Conservation (phyloP, 2,888 invertebrate species). For the Hyles lineata region DNA sequence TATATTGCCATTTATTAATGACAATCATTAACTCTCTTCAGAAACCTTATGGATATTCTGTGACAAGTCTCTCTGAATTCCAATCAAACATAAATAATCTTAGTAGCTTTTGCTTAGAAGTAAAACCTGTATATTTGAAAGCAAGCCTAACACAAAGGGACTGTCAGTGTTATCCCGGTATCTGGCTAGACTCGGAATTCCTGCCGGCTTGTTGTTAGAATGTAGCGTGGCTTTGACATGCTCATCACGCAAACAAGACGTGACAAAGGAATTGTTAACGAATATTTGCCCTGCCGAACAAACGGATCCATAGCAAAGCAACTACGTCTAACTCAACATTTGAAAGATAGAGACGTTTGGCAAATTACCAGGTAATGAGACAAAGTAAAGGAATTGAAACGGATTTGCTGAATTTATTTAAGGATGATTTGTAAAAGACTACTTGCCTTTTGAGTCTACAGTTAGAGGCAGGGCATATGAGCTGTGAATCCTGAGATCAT, state of each 20-base stretch:
- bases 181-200: conserved; percentile 40
- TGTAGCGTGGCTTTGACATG: conserved; percentile 52
- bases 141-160: conserved; percentile 12
- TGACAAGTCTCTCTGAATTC: neutral
- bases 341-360: neutral
- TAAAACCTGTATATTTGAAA: neutral
- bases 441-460: too few species aligned
- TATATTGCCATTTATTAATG: too few species aligned
- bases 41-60: too few species aligned
- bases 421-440: too few species aligned
- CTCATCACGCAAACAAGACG: conserved; percentile 59
- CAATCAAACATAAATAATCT: neutral
- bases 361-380: neutral
- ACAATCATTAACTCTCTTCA: too few species aligned
- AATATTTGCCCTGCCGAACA: conserved; percentile 60
- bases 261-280: conserved; percentile 77
- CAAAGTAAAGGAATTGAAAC: neutral
- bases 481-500: too few species aligned
- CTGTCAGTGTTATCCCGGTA: neutral
- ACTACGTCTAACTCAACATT: neutral
- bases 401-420: too few species aligned
- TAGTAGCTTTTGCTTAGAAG: neutral
- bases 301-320: conserved; percentile 26
- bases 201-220: conserved; percentile 42
- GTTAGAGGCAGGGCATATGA: too few species aligned